phyloP scores from a whole-genome alignment of 64 coral and sea anemone species.

The Montipora capricornis region DNA sequence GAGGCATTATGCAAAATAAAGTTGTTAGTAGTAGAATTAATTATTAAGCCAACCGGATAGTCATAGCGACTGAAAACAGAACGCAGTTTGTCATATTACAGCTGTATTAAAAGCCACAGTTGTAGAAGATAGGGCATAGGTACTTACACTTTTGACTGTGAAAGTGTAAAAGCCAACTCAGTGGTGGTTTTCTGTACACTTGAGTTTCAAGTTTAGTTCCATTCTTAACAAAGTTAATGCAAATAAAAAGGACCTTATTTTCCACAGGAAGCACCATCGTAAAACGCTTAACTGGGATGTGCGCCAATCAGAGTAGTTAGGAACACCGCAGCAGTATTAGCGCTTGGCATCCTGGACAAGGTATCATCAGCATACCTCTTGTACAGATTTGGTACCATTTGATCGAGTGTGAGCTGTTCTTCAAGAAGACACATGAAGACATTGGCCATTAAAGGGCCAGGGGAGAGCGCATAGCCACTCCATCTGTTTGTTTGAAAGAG shows the following conservation, averaged over 20 bases:
- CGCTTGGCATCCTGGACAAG: slow-evolving; percentile 38
- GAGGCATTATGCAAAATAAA: too few relatives aligned
- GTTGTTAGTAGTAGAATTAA: too few relatives aligned
- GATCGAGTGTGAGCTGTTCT: slow-evolving; percentile 21
- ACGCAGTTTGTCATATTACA: too few relatives aligned
- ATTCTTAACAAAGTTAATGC: background rate
- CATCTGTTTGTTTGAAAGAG: too few relatives aligned
- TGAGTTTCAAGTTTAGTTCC: slow-evolving; percentile 43
- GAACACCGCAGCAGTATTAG: slow-evolving; percentile 27
- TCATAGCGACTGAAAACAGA: too few relatives aligned
- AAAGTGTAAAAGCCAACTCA: too few relatives aligned
- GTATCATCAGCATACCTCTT: slow-evolving; percentile 27
- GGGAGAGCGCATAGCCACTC: slow-evolving; percentile 19
- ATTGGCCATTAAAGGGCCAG: slow-evolving; percentile 29
- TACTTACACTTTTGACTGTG: too few relatives aligned
- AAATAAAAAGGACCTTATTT: slow-evolving; percentile 39
- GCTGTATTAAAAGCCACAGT: too few relatives aligned
- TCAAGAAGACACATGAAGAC: slow-evolving; percentile 21
- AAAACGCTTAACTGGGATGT: slow-evolving; percentile 18
- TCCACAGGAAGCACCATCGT: slow-evolving; percentile 40
- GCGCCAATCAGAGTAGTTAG: slow-evolving; percentile 8
- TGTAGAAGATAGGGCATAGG: too few relatives aligned
- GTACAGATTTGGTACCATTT: background rate
- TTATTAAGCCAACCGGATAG: too few relatives aligned
- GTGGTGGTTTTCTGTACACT: slow-evolving; percentile 44